These are phyloP conservation scores for Upupa epops DNA, from an alignment of 2,113 vertebrate genomes.

Conservation along the genomic window DNA sequence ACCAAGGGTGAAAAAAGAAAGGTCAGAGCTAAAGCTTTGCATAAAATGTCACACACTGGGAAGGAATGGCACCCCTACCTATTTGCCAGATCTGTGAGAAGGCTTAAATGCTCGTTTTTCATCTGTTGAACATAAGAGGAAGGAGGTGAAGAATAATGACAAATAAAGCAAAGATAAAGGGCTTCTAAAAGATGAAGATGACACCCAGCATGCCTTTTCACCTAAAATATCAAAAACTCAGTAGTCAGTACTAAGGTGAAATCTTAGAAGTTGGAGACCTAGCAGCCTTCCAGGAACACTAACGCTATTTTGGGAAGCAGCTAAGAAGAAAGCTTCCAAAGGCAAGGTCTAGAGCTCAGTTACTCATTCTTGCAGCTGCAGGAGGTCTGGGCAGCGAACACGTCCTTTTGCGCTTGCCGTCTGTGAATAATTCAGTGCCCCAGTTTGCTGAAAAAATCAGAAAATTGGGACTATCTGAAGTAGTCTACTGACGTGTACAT, in stretches of 20 bases:
- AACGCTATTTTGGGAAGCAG: neutral
- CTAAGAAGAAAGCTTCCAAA: neutral
- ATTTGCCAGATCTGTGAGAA: neutral
- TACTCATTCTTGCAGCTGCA: neutral
- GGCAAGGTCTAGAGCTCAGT: neutral
- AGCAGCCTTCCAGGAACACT: neutral
- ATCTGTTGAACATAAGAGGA: neutral
- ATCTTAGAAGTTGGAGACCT: neutral
- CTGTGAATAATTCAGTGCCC: neutral
- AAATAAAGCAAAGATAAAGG: neutral
- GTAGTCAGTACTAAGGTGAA: neutral
- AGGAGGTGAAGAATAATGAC: neutral
- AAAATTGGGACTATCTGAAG: neutral
- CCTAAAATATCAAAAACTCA: neutral
- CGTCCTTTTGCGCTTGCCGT: neutral
- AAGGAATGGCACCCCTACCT: neutral
- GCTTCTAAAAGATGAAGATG: neutral
- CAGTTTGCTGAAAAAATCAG: neutral
- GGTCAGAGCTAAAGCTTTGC: slow-evolving; percentile 34
- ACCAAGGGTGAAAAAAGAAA: slow-evolving; percentile 33
- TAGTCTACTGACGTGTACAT: neutral
- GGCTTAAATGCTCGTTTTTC: neutral
- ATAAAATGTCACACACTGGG: neutral
- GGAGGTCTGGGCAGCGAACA: neutral
- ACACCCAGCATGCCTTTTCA: neutral